These are phyloP conservation scores for Catharus ustulatus DNA, from an alignment of 2,797 vertebrate species.

Conservation along the genomic window DNA sequence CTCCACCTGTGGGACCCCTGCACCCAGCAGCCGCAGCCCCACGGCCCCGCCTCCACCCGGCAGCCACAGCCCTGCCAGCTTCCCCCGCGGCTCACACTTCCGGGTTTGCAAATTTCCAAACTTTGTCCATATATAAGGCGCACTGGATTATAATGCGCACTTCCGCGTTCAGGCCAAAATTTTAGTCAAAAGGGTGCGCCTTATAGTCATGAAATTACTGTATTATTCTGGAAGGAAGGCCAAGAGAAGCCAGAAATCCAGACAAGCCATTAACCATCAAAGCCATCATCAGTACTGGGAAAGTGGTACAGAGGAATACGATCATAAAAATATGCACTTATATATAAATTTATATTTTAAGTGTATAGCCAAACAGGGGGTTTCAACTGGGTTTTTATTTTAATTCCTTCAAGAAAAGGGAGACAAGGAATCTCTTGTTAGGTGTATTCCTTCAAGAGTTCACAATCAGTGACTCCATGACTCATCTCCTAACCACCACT, in stretches of 20 bases:
- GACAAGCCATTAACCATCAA: neutral
- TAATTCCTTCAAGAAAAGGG: neutral
- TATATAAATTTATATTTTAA: neutral
- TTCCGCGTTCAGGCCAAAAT: too few species aligned
- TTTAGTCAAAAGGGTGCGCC: too few species aligned
- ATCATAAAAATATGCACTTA: neutral
- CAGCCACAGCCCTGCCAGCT: too few species aligned
- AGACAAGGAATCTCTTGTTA: neutral
- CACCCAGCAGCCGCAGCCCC: too few species aligned
- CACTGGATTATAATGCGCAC: too few species aligned
- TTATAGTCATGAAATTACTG: too few species aligned
- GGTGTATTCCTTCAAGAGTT: neutral
- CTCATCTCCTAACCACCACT: neutral
- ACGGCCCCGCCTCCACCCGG: too few species aligned
- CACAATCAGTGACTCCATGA: neutral
- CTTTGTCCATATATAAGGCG: too few species aligned
- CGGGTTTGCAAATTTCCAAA: too few species aligned
- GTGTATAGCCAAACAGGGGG: neutral
- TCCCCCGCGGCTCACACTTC: too few species aligned
- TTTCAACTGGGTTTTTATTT: neutral
- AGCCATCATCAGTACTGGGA: accelerated
- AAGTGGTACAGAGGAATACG: neutral
- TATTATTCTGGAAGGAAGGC: neutral
- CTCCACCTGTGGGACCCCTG: too few species aligned
- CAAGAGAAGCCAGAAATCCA: neutral